Percentiles rank a stretch among this genome's conserved stretches.
Evolutionary conservation across 2,113 vertebrate species (phyloP).

Genomic region (Hydrolagus affinis): DNA sequence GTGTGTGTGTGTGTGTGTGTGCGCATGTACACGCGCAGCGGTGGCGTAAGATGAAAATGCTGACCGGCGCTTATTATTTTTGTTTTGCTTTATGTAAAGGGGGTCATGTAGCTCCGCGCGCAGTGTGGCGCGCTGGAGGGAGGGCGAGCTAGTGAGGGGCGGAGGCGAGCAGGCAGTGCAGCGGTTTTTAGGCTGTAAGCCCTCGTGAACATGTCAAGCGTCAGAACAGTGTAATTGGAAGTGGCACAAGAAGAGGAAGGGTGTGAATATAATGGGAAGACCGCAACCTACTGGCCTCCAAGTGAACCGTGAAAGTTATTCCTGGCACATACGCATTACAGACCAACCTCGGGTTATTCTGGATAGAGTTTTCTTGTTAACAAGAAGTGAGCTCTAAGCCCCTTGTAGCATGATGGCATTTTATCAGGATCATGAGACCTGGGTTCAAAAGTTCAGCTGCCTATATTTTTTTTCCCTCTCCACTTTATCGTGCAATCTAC

Average conservation of each 20-base stretch:
- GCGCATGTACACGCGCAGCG: no score
- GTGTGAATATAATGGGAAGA: constrained; percentile 29
- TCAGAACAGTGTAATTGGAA: constrained; percentile 13
- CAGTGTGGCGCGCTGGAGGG: no score
- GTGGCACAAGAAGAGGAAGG: constrained; percentile 18
- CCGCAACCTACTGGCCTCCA: constrained; percentile 9
- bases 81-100: no score
- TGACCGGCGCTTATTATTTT: no score
- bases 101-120: no score
- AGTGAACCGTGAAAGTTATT: constrained; percentile 23
- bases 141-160: no score
- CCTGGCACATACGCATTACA: neutral
- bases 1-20: no score
- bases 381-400: neutral
- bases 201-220: constrained; percentile 1
- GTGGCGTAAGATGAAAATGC: no score
- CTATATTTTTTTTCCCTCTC: neutral
- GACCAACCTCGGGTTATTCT: constrained; percentile 14
- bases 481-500: no score
- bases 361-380: constrained; percentile 10
- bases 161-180: neutral
- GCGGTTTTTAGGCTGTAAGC: neutral
- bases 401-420: constrained; percentile 17
- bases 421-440: constrained; percentile 24
- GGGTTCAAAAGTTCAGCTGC: constrained; percentile 28